Conservation (phyloP, 2,113 vertebrate genomes). For the Neogale vison region DNA sequence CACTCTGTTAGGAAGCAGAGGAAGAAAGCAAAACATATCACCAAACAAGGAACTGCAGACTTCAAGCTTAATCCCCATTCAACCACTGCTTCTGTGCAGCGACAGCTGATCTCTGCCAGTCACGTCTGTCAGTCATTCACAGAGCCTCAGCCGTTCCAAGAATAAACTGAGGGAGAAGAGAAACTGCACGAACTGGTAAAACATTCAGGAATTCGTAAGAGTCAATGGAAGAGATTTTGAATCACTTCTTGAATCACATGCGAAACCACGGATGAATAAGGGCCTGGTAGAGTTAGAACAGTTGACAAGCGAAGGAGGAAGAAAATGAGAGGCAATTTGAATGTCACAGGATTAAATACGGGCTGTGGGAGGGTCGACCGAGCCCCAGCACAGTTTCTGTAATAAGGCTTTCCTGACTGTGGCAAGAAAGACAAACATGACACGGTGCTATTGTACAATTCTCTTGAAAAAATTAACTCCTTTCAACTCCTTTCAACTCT, state of each 20-base stretch:
- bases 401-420: background rate
- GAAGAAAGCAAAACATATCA: background rate
- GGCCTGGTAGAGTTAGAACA: background rate
- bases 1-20: background rate
- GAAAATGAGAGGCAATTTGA: background rate
- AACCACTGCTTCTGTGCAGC: background rate
- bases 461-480: background rate
- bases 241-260: background rate
- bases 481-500: background rate
- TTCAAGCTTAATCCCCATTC: background rate
- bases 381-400: background rate
- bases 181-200: background rate
- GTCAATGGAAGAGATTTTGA: background rate
- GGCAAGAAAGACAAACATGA: background rate
- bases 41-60: background rate
- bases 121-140: background rate
- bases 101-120: background rate
- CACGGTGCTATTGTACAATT: background rate
- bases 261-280: background rate
- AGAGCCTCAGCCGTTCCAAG: background rate
- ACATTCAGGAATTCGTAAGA: background rate
- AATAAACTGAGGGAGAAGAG: background rate
- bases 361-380: background rate
- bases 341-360: background rate
- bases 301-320: background rate